Evolutionary conservation across 2,888 invertebrate species (phyloP).

Genomic region (Drosophila stalkeri): DNA sequence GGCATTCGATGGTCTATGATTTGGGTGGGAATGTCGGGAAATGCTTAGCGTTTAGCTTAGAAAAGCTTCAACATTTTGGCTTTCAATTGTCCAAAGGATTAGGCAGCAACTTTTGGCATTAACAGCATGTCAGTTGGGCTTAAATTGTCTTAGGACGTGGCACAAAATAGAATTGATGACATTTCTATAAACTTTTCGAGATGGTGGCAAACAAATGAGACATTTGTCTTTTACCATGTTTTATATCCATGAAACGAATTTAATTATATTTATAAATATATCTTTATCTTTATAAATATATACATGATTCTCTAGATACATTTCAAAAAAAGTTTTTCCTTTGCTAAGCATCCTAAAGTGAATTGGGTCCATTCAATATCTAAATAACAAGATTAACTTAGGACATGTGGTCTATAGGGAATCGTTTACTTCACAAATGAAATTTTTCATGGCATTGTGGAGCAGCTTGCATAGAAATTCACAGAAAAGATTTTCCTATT

Average conservation of each 20-base stretch:
- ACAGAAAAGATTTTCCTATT: background rate
- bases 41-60: background rate
- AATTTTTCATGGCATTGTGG: background rate
- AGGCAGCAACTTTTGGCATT: conserved; percentile 70
- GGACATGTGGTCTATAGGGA: background rate
- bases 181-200: background rate
- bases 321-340: background rate
- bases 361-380: background rate
- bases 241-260: too few species aligned
- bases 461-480: background rate
- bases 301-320: background rate
- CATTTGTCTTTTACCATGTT: background rate
- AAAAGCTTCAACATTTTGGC: conserved; percentile 19
- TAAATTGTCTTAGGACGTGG: conserved; percentile 41
- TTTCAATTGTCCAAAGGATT: conserved; percentile 60
- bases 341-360: background rate
- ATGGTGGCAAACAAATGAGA: background rate
- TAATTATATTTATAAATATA: too few species aligned
- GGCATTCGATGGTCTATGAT: conserved; percentile 21
- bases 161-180: conserved; percentile 15
- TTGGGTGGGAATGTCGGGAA: background rate
- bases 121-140: conserved; percentile 43
- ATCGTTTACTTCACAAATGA: background rate
- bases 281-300: background rate
- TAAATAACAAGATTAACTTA: background rate